Base-by-base conservation (phyloP, 2,113 vertebrate genomes). In the Labeo catla region DNA sequence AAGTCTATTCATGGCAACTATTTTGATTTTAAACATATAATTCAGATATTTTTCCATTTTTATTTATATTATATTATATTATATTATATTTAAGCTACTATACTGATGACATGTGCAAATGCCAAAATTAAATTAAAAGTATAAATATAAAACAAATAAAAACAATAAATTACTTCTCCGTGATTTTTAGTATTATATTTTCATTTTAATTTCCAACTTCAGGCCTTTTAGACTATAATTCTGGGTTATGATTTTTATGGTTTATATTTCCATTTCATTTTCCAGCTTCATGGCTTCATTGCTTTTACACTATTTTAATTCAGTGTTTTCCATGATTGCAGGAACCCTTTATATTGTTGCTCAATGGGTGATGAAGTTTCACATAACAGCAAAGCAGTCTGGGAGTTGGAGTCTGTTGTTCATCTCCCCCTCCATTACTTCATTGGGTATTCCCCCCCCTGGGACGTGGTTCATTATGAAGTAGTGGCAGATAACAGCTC, bases 401-500 rank as follows among this genome's bases (percentile, higher is more conserved):
- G 66, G 66, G 81, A 83, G 19, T 73, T 83, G 28, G 65, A 83
- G 81, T 73, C 66, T 57, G 10, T 54, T 47, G 65, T 61, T 76
- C 4, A 47, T 34, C 34, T 28, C 39, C 39, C 39, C 49, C 66
- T 11, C 70, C 45, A 61, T 81, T 54, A 61, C 78, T 16, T 73
- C 16, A 63, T 11, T 84, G 23, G 77, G 83, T 73, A 49, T 43
- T 39, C 63, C 81, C 63, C 86, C 86, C 52, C 45, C 11, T 2
- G 43, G 80, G 80, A 86, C 19, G 4, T 2, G 34, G 8, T 47
- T 77, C 86, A 83, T 86, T 86, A 86, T 66, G 34, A 73, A 76
- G 61, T 19, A 77, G 47, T 65, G 19, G 73, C 79, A 66, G 59
- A 83, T 65, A 86, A 76, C 61, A 83, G 61, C 49, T 34, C 79